phyloP scores from a whole-genome alignment of 2,797 vertebrate genomes.

The Malacoraja senta region DNA sequence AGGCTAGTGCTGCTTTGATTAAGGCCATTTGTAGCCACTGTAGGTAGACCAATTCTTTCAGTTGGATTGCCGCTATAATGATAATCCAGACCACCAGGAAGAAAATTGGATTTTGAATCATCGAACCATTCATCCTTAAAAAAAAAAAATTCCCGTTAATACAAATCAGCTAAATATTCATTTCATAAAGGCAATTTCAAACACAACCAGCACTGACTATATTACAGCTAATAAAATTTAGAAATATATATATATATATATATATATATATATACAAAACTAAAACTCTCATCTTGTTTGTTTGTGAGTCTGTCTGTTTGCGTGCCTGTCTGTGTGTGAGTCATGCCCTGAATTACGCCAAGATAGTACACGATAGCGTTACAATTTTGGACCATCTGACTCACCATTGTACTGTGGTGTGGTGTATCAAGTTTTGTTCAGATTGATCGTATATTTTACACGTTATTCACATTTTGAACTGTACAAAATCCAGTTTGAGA shows the following conservation, averaged over 20 bases:
- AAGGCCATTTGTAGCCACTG: constrained; percentile 70
- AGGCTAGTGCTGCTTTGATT: constrained; percentile 84
- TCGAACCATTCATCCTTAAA: constrained; percentile 72
- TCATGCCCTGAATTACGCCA: no score
- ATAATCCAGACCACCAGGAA: constrained; percentile 71
- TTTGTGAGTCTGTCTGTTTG: no score
- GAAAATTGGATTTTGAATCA: constrained; percentile 64
- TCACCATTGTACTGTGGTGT: no score
- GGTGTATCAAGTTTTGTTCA: no score
- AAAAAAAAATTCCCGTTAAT: neutral
- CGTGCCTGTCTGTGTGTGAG: no score
- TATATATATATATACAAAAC: no score
- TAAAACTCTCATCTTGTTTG: no score
- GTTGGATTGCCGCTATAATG: constrained; percentile 61
- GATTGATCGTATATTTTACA: no score
- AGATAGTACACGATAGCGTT: no score
- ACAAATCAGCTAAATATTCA: neutral
- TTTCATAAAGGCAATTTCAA: neutral
- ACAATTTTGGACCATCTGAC: no score
- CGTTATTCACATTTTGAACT: no score
- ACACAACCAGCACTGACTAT: neutral
- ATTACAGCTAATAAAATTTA: neutral
- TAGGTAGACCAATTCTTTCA: constrained; percentile 54
- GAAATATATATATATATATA: neutral
- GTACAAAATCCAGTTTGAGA: no score